Evolutionary conservation across 2,797 vertebrate genomes (phyloP).

Genomic region (Characodon lateralis): DNA sequence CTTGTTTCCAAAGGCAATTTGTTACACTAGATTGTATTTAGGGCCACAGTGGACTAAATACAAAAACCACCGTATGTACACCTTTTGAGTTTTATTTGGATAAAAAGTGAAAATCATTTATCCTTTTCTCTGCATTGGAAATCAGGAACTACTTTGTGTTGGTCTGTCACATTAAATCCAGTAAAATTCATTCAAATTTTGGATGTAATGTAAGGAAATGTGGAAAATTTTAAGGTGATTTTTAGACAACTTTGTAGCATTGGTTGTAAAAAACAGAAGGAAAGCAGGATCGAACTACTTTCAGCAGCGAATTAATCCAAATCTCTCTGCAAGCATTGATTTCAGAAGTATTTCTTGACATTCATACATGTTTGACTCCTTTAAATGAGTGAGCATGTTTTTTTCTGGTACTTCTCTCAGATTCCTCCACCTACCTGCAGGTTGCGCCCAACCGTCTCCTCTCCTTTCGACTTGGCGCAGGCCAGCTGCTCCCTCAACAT

Average conservation of each 20-base stretch:
- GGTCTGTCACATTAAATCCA: neutral
- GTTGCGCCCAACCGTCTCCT: constrained; percentile 86
- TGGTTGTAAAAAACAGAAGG: neutral
- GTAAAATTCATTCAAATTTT: neutral
- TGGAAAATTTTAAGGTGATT: neutral
- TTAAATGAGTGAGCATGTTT: too few relatives aligned
- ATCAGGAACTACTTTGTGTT: neutral
- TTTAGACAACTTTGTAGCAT: neutral
- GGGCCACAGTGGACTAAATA: too few relatives aligned
- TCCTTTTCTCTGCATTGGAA: neutral
- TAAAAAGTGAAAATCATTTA: too few relatives aligned
- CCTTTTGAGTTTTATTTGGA: too few relatives aligned
- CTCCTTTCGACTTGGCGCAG: constrained; percentile 91
- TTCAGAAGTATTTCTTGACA: too few relatives aligned
- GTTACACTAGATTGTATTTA: too few relatives aligned
- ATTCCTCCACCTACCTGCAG: constrained; percentile 84
- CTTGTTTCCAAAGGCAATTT: too few relatives aligned
- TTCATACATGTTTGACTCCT: too few relatives aligned
- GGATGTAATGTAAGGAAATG: neutral
- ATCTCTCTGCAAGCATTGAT: neutral
- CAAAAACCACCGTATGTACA: too few relatives aligned
- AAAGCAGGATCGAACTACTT: neutral
- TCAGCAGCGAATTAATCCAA: neutral
- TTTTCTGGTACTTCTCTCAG: too few relatives aligned
- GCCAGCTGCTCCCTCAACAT: constrained; percentile 88